phyloP scores from a whole-genome alignment of 37 sponge, comb jelly and placozoan genomes.

The Aphrocallistes beatrix region DNA sequence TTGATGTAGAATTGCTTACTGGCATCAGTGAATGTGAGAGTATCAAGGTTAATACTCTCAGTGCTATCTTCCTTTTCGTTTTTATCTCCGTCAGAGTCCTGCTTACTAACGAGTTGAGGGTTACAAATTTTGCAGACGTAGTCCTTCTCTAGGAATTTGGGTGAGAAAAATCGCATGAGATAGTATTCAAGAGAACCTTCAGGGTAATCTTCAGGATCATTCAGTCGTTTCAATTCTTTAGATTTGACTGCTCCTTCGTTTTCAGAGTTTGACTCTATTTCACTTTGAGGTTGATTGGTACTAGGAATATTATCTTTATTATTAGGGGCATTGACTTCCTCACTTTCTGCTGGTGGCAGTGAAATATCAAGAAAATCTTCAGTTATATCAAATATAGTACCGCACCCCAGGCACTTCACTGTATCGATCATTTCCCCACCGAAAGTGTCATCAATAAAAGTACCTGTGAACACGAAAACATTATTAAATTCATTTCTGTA shows the following conservation, averaged over 20 bases:
- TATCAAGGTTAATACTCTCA: not conserved
- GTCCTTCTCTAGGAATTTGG: not conserved
- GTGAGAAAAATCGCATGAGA: not conserved
- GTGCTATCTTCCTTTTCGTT: not conserved
- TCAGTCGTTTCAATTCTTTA: not conserved
- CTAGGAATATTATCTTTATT: too few relatives aligned
- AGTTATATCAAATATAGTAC: slow-evolving; percentile 31
- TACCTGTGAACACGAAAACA: slow-evolving; percentile 20
- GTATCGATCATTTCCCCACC: slow-evolving; percentile 61
- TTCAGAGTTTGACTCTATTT: too few relatives aligned
- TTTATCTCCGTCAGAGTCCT: not conserved
- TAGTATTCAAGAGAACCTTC: not conserved
- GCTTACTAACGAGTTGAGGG: not conserved
- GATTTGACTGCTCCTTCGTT: not conserved
- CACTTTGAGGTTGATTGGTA: too few relatives aligned
- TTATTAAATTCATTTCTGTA: not conserved
- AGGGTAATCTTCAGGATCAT: not conserved
- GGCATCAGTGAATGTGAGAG: slow-evolving; percentile 37
- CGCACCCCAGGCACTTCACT: slow-evolving; percentile 46
- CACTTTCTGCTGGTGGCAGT: slow-evolving; percentile 45
- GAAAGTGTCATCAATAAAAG: slow-evolving; percentile 77
- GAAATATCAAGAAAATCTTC: slow-evolving; percentile 79
- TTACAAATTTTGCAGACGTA: not conserved
- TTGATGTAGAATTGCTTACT: slow-evolving; percentile 55
- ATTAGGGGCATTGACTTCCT: too few relatives aligned